Conservation (phyloP, 1,140 invertebrate species). For the Musca domestica region DNA sequence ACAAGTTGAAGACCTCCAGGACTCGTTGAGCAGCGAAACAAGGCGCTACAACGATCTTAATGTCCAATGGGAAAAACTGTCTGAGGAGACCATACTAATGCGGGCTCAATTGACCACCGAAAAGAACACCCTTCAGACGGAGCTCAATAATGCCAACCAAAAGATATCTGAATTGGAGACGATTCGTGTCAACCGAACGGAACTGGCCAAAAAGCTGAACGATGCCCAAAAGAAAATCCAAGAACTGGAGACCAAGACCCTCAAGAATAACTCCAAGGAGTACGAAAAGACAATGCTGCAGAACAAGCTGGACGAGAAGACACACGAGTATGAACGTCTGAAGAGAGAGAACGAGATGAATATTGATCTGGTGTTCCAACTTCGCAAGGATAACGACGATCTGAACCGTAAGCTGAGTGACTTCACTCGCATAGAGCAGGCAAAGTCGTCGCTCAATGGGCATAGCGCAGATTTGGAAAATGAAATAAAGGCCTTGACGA, state of each 20-base stretch:
- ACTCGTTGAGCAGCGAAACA: constrained; percentile 63
- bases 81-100: constrained; percentile 76
- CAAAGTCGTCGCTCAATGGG: constrained; percentile 73
- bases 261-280: constrained; percentile 56
- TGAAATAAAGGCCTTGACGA: constrained; percentile 71
- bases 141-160: constrained; percentile 38
- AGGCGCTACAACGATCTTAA: constrained; percentile 78
- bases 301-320: constrained; percentile 70
- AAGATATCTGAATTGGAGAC: constrained; percentile 44
- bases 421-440: constrained; percentile 79
- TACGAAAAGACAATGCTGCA: constrained; percentile 67
- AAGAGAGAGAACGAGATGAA: constrained; percentile 71
- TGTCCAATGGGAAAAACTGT: constrained; percentile 76
- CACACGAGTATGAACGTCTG: constrained; percentile 70
- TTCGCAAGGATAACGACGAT: constrained; percentile 76
- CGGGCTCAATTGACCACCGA: constrained; percentile 76
- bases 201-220: constrained; percentile 64
- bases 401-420: constrained; percentile 78
- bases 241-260: constrained; percentile 41
- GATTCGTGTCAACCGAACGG: constrained; percentile 42
- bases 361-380: constrained; percentile 67
- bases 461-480: constrained; percentile 72
- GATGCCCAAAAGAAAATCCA: constrained; percentile 64
- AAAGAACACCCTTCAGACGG: constrained; percentile 66
- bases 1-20: constrained; percentile 62